These are phyloP conservation scores for Diprion similis DNA, from an alignment of 1,140 invertebrate species.

Conservation along the genomic window DNA sequence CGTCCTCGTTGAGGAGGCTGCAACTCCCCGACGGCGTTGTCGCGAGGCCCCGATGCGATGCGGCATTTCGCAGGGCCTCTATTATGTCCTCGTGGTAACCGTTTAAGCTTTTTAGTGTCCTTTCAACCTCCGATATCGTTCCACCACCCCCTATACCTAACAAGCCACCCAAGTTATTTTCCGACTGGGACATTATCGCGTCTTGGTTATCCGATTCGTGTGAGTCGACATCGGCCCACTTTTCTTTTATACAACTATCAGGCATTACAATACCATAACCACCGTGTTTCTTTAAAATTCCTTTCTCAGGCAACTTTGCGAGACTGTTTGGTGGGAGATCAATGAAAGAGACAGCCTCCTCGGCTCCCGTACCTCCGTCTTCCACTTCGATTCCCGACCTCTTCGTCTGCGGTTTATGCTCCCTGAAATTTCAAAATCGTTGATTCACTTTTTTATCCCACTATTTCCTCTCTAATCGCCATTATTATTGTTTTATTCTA, in stretches of 20 bases:
- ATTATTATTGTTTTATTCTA: no score
- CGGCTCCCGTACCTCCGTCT: conserved; percentile 76
- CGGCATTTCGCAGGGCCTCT: conserved; percentile 83
- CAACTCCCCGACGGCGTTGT: conserved; percentile 68
- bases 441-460: neutral
- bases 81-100: conserved; percentile 93
- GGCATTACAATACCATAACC: conserved; percentile 76
- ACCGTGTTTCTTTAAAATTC: conserved; percentile 85
- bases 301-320: conserved; percentile 81
- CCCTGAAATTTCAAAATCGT: conserved; percentile 65
- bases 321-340: conserved; percentile 79
- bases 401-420: conserved; percentile 79
- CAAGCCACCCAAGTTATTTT: conserved; percentile 66
- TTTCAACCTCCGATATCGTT: conserved; percentile 78
- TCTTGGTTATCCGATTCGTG: conserved; percentile 74
- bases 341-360: conserved; percentile 82
- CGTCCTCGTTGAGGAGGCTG: conserved; percentile 67
- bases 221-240: conserved; percentile 72
- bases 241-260: conserved; percentile 66
- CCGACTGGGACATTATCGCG: conserved; percentile 69
- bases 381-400: conserved; percentile 69
- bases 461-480: no score
- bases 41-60: conserved; percentile 70
- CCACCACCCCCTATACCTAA: conserved; percentile 64
- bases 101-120: conserved; percentile 84